Base-by-base conservation (phyloP, 2,797 vertebrate species). In the Salarias fasciatus region DNA sequence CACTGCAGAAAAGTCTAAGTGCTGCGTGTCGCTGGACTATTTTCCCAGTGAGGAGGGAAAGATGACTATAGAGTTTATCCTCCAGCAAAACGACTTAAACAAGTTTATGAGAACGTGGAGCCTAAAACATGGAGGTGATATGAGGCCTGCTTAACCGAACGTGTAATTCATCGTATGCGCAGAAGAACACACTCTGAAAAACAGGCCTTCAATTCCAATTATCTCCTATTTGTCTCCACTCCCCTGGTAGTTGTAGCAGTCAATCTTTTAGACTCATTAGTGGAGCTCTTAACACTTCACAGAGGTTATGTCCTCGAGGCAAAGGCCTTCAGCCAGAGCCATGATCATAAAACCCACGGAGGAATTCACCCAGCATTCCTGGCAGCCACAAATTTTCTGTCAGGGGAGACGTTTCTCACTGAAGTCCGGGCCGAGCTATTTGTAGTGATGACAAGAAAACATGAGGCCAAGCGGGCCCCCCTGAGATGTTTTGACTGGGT, bases 321-420 rank as follows among this genome's bases (percentile, higher is more conserved):
- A 84, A 82, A 65, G 70, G 84, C 84, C 73, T 72, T 67, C 60
- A 75, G 75, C 66, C 72, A 80, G 68, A 86, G 85, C 70, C 68
- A 62, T 67, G 57, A 75, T 90, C 84, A 86, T 90, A 92, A 92
- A 93, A 82, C 61, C 65, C 13, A 43, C 53, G 67, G 81, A 90
- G 82, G 90, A 91, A 91, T 92, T 89, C 77, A 70, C 66, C 82
- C 68, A 74, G 77, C 70, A 91, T 92, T 92, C 80, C 77, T 82
- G 56, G 69, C 73, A 87, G 84, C 75, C 69, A 73, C 51, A 73
- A 53, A 75, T 44, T 77, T 84, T 77, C 74, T 82, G 65, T 77
- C 76, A 58, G 69, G 77, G 72, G 68, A 78, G 45, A 69, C 35
- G 65, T 85, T 75, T 72, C 71, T 72, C 37, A 61, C 62, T 72